phyloP scores from a whole-genome alignment of 1,140 invertebrate genomes.

The Pararge aegeria region DNA sequence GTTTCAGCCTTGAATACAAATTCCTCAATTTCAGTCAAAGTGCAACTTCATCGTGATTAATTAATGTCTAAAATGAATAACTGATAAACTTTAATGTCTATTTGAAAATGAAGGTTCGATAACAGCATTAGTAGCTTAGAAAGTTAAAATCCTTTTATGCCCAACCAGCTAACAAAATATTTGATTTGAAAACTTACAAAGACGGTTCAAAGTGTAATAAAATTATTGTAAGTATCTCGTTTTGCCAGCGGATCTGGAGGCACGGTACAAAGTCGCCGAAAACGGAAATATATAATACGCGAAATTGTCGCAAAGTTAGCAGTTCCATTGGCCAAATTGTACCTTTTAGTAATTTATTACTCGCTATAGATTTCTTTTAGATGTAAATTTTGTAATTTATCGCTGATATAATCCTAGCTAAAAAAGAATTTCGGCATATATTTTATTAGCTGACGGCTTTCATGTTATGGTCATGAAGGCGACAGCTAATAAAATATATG shows the following conservation, averaged over 20 bases:
- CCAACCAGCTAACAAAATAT: slow-evolving; percentile 9
- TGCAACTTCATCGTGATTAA: neutral
- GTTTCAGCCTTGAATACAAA: neutral
- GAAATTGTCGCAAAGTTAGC: slow-evolving; percentile 22
- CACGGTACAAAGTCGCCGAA: slow-evolving; percentile 16
- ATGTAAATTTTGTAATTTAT: slow-evolving; percentile 33
- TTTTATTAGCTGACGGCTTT: neutral
- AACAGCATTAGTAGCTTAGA: neutral
- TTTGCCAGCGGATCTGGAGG: slow-evolving; percentile 11
- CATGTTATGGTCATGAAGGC: neutral
- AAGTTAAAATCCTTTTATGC: slow-evolving; percentile 2
- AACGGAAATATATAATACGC: slow-evolving; percentile 27
- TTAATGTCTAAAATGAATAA: neutral
- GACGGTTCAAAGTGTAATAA: slow-evolving; percentile 27
- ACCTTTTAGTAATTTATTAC: slow-evolving; percentile 40
- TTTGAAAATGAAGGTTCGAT: neutral
- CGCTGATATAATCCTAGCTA: slow-evolving; percentile 4
- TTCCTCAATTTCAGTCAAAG: neutral
- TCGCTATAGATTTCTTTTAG: slow-evolving; percentile 36
- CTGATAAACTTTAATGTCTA: neutral
- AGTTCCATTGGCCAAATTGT: slow-evolving; percentile 31
- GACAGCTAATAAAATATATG: neutral
- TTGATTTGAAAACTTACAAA: slow-evolving; percentile 28
- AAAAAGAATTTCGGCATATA: neutral
- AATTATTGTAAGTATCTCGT: slow-evolving; percentile 26